phyloP scores from a whole-genome alignment of 2,113 vertebrate genomes.

The Gobius niger region DNA sequence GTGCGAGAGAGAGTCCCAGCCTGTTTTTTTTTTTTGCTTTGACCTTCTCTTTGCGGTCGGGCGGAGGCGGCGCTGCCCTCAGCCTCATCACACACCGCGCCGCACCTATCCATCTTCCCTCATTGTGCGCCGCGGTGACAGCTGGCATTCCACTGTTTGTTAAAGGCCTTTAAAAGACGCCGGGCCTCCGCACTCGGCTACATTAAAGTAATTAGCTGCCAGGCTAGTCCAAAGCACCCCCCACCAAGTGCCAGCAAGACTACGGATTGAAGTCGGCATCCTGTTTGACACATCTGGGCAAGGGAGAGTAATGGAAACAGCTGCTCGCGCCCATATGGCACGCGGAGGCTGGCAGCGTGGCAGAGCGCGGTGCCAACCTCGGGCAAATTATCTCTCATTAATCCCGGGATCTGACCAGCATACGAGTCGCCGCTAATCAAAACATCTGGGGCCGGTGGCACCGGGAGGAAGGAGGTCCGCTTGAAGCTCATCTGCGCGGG shows the following conservation, averaged over 20 bases:
- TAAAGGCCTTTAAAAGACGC: constrained; percentile 86
- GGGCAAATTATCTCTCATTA: constrained; percentile 99
- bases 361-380: constrained; percentile 89
- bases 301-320: constrained; percentile 99
- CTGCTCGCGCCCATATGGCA: constrained; percentile 99
- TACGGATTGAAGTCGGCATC: constrained; percentile 87
- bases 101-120: constrained; percentile 79
- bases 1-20: constrained; percentile 31
- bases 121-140: constrained; percentile 83
- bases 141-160: constrained; percentile 93
- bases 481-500: constrained; percentile 67
- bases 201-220: constrained; percentile 99
- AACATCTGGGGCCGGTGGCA: constrained; percentile 87
- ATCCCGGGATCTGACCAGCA: constrained; percentile 99
- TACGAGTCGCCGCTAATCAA: constrained; percentile 92
- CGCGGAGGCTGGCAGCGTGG: constrained; percentile 90
- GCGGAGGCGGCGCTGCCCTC: constrained; percentile 53
- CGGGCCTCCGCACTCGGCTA: constrained; percentile 84
- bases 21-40: constrained; percentile 48
- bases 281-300: constrained; percentile 99
- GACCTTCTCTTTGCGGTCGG: constrained; percentile 69
- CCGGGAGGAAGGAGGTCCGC: constrained; percentile 65
- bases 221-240: constrained; percentile 89
- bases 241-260: constrained; percentile 86
- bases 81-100: constrained; percentile 69